Evolutionary conservation across 2,888 invertebrate species (phyloP).

Genomic region (Meiosimyza platycephala): DNA sequence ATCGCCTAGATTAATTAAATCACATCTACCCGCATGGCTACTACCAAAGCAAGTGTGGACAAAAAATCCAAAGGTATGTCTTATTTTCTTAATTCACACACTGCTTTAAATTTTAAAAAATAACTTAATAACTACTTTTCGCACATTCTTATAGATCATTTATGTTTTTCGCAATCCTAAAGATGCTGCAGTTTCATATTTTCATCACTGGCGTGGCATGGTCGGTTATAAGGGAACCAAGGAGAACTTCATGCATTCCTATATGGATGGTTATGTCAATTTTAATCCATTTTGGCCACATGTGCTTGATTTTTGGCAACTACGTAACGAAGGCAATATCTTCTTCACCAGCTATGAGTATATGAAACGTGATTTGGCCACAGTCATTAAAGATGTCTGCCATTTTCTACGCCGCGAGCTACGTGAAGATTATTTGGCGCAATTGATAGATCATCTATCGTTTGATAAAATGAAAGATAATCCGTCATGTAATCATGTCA

Average conservation of each 20-base stretch:
- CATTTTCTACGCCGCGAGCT: conserved; percentile 52
- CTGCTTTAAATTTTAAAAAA: neutral
- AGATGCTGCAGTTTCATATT: conserved; percentile 86
- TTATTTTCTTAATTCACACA: neutral
- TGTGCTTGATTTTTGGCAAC: conserved; percentile 62
- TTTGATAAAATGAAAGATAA: conserved; percentile 65
- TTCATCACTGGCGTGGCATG: conserved; percentile 70
- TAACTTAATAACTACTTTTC: neutral
- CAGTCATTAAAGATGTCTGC: conserved; percentile 55
- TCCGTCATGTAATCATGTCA: conserved; percentile 61
- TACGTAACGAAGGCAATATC: conserved; percentile 58
- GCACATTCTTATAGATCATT: conserved; percentile 70
- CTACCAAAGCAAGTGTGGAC: conserved; percentile 61
- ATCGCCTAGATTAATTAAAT: conserved; percentile 62
- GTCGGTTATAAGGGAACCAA: conserved; percentile 61
- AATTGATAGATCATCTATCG: conserved; percentile 57
- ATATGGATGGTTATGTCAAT: conserved; percentile 59
- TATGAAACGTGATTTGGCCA: conserved; percentile 58
- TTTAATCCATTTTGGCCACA: conserved; percentile 63
- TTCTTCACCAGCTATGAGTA: conserved; percentile 63
- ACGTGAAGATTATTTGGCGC: conserved; percentile 47
- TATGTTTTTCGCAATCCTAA: conserved; percentile 89
- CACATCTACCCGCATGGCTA: conserved; percentile 61
- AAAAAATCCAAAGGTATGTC: conserved; percentile 57
- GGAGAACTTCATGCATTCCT: conserved; percentile 60